Base-by-base conservation (phyloP, 2,888 invertebrate genomes). In the Chloromyia formosa region DNA sequence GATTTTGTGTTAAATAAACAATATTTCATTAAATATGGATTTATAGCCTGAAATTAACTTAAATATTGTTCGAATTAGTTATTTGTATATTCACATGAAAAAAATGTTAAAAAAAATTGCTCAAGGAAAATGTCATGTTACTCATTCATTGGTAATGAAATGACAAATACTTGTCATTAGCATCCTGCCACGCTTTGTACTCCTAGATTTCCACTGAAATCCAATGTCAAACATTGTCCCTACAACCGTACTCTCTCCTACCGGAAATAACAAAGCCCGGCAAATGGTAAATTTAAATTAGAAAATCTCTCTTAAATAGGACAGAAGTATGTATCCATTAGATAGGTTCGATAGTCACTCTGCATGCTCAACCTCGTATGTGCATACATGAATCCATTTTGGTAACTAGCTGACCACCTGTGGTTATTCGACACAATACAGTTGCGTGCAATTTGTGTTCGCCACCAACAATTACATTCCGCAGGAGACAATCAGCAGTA, bases 391-490 rank as follows among this genome's bases (percentile, higher is more conserved):
- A 16, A 66, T 35, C 18, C 49, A 49, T 58, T 71, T 71, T 71
- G 40, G 58, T 71, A 18, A 56, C 27, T 7, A 35, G 42, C 4
- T 56, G 71, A 12, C 71, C 71, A 20, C 71, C 71, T 71, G 71
- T 14, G 71, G 71, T 42, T 71, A 35, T 71, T 10, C 20, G 20
- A 40, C 42, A 71, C 71, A 71, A 71, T 71, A 56, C 71, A 75
- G 79, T 77, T 79, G 77, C 75, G 77, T 79, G 78, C 78, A 79
- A 78, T 78, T 79, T 79, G 78, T 78, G 78, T 78, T 78, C 14
- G 77, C 78, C 78, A 78, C 78, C 78, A 78, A 79, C 78, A 78
- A 78, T 79, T 77, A 78, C 76, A 75, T 76, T 77, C 66, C 45
- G 74, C 73, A 78, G 64, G 74, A 73, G 75, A 76, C 73, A 76